Base-by-base conservation (phyloP, 1,140 invertebrate species). In the Dendrolimus kikuchii region DNA sequence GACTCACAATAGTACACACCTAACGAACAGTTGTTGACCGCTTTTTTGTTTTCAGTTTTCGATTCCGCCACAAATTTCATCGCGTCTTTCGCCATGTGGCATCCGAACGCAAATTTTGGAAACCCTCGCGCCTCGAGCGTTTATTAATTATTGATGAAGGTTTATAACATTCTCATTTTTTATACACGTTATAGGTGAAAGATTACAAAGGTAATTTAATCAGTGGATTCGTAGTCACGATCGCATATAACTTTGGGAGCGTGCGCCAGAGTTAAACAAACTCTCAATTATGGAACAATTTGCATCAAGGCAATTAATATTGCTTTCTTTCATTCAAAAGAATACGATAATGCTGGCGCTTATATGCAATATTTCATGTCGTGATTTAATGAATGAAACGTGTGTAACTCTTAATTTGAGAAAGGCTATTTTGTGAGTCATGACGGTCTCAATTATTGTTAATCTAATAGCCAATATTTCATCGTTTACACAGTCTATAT, bases 1-100 rank as follows among this genome's bases (percentile, higher is more conserved):
- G 73, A 57, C 68, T 62, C 70, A 71, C 68, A 70, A 74, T 70
- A 74, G 72, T 70, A 71, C 67, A 66, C 67, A 68, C 68, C 54
- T 57, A 69, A 61, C 66, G 66, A 79, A 77, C 80, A 79, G 77
- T 80, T 80, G 77, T 57, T 68, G 57, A 64, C 61, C 62, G 46
- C 60, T 66, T 64, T 74, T 69, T 75, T 79, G 63, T 62, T 69
- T 70, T 76, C 63, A 56, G 51, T 75, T 64, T 71, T 67, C 71
- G 60, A 65, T 73, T 71, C 62, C 61, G 58, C 60, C 67, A 73
- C 78, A 75, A 80, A 77, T 62, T 71, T 68, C 60, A 75, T 64
- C 64, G 66, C 66, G 70, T 74, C 68, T 73, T 73, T 65, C 63
- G 51, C 62, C 77, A 82, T 77, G 73, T 77, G 76, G 65, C 59